Percentiles rank a stretch among this genome's conserved stretches.
Conservation (phyloP, 2,113 vertebrate genomes). For the Gambusia holbrooki region DNA sequence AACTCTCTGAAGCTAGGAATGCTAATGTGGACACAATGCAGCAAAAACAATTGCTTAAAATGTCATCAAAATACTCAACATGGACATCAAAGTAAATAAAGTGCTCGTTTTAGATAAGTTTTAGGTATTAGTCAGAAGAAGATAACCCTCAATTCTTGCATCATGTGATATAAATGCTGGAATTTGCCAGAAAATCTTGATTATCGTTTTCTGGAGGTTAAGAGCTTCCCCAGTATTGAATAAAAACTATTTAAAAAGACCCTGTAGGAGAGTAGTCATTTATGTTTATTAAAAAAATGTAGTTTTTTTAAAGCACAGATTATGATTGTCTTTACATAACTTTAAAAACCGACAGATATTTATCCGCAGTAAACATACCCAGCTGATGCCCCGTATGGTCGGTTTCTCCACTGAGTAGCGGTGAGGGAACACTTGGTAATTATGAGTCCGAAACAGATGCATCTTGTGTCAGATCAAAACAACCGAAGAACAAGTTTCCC, state of each 20-base stretch:
- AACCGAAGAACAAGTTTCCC: slow-evolving; percentile 37
- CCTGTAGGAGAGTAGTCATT: too few relatives aligned
- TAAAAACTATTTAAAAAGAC: not conserved
- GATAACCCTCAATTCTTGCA: not conserved
- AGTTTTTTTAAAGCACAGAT: not conserved
- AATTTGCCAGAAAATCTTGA: not conserved
- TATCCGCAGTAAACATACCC: slow-evolving; percentile 78
- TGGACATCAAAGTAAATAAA: too few relatives aligned
- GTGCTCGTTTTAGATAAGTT: too few relatives aligned
- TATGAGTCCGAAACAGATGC: slow-evolving; percentile 89
- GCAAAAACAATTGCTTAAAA: too few relatives aligned
- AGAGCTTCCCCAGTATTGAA: not conserved
- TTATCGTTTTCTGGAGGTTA: not conserved
- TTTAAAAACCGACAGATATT: not conserved
- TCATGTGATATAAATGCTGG: not conserved
- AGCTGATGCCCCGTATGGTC: slow-evolving; percentile 87
- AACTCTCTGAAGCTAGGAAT: too few relatives aligned
- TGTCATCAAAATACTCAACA: too few relatives aligned
- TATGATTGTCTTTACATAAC: not conserved
- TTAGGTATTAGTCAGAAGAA: not conserved
- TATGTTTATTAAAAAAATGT: too few relatives aligned
- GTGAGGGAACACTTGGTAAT: slow-evolving; percentile 88
- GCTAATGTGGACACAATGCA: too few relatives aligned
- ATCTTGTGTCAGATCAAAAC: slow-evolving; percentile 74
- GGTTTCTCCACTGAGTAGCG: slow-evolving; percentile 71